Percentiles rank a stretch among this genome's conserved stretches.
Evolutionary conservation across 2,797 vertebrate species (phyloP).

Genomic region (Bradypodion ventrale): DNA sequence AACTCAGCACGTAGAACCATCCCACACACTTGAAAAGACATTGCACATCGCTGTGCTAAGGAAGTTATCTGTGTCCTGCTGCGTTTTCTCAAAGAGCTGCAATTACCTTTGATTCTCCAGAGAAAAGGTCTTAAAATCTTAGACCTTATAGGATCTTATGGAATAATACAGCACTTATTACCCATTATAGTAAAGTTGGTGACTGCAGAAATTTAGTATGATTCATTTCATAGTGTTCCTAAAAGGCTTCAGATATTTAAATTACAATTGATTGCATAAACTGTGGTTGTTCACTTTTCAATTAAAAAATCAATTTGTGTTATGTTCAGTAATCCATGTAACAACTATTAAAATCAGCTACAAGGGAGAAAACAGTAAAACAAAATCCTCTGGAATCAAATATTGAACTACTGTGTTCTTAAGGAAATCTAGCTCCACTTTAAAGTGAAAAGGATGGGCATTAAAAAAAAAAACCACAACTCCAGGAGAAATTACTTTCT

Average conservation of each 20-base stretch:
- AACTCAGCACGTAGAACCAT: conserved; percentile 29
- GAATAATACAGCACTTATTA: not conserved
- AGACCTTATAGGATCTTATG: conserved; percentile 2
- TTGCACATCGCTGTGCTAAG: conserved; percentile 10
- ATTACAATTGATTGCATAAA: conserved; percentile 1
- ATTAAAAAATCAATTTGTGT: not conserved
- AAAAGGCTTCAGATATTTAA: conserved; percentile 11
- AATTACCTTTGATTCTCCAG: conserved; percentile 20
- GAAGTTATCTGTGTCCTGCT: conserved; percentile 8
- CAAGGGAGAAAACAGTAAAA: not conserved
- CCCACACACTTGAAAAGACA: conserved; percentile 13
- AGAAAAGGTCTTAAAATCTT: not conserved
- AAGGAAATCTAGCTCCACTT: not conserved
- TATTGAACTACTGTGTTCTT: not conserved
- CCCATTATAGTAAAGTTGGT: not conserved
- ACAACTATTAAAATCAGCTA: not conserved
- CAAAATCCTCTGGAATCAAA: not conserved
- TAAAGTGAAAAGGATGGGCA: not conserved
- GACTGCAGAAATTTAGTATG: not conserved
- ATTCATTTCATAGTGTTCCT: conserved; percentile 13
- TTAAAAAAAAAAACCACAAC: not conserved
- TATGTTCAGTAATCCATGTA: not conserved
- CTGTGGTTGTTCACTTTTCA: conserved; percentile 8
- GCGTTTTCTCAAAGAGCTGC: not conserved
- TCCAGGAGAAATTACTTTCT: not conserved